Evolutionary conservation across 2,113 vertebrate genomes (phyloP), one percentile per base, ranked within the genome.

Genomic region (Excalfactoria chinensis): DNA sequence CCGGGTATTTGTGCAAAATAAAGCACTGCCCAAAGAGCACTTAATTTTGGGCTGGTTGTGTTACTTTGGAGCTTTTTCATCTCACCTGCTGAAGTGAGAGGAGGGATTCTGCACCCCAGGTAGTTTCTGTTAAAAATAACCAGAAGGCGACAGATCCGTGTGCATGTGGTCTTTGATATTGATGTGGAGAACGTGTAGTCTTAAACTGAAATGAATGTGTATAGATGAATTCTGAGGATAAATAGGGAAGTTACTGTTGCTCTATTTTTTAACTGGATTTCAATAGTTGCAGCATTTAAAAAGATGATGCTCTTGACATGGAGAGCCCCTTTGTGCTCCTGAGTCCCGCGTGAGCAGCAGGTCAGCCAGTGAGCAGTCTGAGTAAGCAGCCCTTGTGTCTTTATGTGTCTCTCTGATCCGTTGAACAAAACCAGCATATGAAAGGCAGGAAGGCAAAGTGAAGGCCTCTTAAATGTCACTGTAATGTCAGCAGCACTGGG

Each of bases 371-470:
- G 75, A 97, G 95, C 86, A 62, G 89, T 86, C 84, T 97, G 95
- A 97, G 96, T 96, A 90, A 96, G 97, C 94, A 83, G 95, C 91
- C 83, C 95, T 96, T 96, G 96, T 97, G 96, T 96, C 95, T 85
- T 95, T 93, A 34, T 94, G 48, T 92, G 95, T 96, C 91, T 59
- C 94, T 95, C 90, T 96, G 96, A 96, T 97, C 94, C 97, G 86
- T 73, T 41, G 81, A 96, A 97, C 94, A 97, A 95, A 97, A 96
- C 96, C 84, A 46, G 96, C 92, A 90, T 87, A 92, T 55, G 87
- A 96, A 93, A 96, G 95, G 95, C 91, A 94, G 84, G 35, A 78
- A 95, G 95, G 96, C 97, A 88, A 86, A 11, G 86, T 77, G 90
- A 72, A 95, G 95, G 94, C 93, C 93, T 94, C 92, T 91, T 93